Conservation (phyloP, 2,797 vertebrate genomes). For the Falco rusticolus region DNA sequence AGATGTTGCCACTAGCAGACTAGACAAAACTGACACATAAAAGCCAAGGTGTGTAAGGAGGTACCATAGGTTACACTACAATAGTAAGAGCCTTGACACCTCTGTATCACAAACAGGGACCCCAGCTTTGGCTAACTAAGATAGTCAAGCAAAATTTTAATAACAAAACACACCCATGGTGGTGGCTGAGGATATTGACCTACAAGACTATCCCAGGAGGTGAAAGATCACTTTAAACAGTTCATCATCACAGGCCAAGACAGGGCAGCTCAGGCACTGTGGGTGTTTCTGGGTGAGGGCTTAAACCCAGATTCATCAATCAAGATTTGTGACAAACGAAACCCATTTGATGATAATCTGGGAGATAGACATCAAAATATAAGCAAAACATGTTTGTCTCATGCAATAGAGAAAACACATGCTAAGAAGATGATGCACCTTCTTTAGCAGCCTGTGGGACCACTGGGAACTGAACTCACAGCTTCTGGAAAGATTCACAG, state of each 20-base stretch:
- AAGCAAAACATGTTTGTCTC: slow-evolving; percentile 14
- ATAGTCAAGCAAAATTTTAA: not conserved
- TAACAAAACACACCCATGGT: not conserved
- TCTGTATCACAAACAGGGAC: not conserved
- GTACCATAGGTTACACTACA: not conserved
- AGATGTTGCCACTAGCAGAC: not conserved
- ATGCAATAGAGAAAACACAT: not conserved
- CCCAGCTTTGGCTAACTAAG: not conserved
- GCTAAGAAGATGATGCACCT: not conserved
- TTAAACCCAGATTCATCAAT: not conserved
- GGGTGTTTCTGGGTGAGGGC: not conserved
- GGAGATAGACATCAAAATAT: not conserved
- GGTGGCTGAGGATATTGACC: not conserved
- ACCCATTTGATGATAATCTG: not conserved
- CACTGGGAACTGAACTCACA: not conserved
- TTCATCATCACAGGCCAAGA: not conserved
- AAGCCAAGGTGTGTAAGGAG: not conserved
- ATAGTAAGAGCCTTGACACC: not conserved
- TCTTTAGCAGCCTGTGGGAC: not conserved
- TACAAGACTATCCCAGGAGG: not conserved
- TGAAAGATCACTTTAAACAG: not conserved
- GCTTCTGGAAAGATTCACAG: not conserved
- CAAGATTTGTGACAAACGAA: not conserved
- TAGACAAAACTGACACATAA: not conserved
- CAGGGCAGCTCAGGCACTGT: not conserved